Conservation (phyloP, 1,140 invertebrate species). For the Sycophaga agraensis region DNA sequence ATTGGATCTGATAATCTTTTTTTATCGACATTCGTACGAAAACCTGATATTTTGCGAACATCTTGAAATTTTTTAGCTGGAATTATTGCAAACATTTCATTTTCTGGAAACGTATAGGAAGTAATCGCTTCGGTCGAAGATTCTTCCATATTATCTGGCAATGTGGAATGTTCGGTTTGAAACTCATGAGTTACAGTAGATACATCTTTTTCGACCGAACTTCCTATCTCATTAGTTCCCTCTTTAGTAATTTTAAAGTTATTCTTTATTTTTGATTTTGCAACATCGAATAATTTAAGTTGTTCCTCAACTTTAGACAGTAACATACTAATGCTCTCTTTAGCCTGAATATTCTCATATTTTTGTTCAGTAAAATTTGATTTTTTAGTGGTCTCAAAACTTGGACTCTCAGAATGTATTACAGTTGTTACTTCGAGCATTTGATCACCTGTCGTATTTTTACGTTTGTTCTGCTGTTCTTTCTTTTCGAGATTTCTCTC, state of each 20-base stretch:
- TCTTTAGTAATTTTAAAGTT: neutral
- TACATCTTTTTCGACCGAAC: neutral
- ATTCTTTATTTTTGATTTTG: neutral
- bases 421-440: neutral
- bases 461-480: neutral
- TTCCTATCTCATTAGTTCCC: neutral
- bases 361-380: neutral
- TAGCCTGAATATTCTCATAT: neutral
- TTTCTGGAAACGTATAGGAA: neutral
- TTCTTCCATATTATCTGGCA: neutral
- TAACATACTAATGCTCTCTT: neutral
- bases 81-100: constrained; percentile 22
- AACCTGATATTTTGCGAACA: constrained; percentile 32
- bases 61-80: neutral
- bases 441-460: neutral
- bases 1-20: neutral
- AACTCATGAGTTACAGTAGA: neutral
- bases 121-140: neutral
- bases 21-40: constrained; percentile 38
- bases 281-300: neutral
- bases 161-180: neutral
- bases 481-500: constrained; percentile 25
- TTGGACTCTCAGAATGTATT: neutral
- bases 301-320: constrained; percentile 2
- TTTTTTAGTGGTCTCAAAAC: neutral